phyloP scores from a whole-genome alignment of 92 coral and sea anemone genomes.

The Zoanthus solanderi region DNA sequence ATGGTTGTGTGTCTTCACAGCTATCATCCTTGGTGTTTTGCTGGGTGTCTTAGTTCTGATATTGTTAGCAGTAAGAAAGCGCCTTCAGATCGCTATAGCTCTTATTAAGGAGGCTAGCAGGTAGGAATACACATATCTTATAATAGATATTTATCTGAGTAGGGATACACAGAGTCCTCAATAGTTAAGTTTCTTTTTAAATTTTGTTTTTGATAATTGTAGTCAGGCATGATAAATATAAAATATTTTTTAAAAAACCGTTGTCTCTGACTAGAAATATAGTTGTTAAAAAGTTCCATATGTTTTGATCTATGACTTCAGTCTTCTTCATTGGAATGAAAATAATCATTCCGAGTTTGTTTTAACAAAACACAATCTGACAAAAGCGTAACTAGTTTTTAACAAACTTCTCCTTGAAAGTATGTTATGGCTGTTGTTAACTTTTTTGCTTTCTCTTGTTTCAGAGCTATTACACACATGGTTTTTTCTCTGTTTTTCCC shows the following conservation, averaged over 20 bases:
- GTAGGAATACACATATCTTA: conserved; percentile 42
- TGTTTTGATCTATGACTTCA: too few relatives aligned
- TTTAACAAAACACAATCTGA: too few relatives aligned
- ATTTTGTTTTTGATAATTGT: too few relatives aligned
- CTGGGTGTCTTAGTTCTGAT: conserved; percentile 85
- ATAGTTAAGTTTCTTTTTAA: too few relatives aligned
- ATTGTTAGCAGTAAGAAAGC: conserved; percentile 86
- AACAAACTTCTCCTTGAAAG: too few relatives aligned
- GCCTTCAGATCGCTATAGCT: conserved; percentile 93
- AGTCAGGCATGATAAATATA: too few relatives aligned
- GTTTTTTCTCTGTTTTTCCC: conserved; percentile 96
- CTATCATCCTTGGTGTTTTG: conserved; percentile 86
- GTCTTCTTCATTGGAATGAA: too few relatives aligned
- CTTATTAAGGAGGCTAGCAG: conserved; percentile 95
- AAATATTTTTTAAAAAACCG: too few relatives aligned
- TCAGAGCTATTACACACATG: conserved; percentile 90
- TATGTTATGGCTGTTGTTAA: not conserved
- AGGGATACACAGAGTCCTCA: not conserved
- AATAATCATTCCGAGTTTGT: too few relatives aligned
- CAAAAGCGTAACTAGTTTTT: too few relatives aligned
- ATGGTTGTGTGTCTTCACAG: conserved; percentile 52
- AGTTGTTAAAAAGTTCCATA: too few relatives aligned
- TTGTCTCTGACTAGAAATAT: too few relatives aligned
- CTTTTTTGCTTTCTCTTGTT: not conserved
- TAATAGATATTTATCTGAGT: not conserved